Evolutionary conservation across 2,888 invertebrate species (phyloP).

Genomic region (Chouioia cunea): DNA sequence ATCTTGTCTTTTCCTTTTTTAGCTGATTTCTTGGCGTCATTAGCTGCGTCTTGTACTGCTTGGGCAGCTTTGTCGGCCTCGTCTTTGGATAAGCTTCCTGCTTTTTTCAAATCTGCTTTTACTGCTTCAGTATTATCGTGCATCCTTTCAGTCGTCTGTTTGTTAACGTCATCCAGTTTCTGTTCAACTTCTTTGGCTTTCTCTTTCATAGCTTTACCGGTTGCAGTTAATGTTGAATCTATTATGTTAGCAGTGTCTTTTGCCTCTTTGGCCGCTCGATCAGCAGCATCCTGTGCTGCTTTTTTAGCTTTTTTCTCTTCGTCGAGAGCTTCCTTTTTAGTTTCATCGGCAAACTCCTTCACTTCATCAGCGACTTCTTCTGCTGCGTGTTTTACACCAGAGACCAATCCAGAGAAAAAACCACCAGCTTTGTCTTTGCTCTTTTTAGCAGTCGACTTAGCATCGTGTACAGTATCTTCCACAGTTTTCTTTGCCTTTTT

Average conservation of each 20-base stretch:
- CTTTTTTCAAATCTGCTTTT: too few species aligned
- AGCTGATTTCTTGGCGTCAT: slow-evolving; percentile 48
- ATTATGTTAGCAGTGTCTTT: slow-evolving; percentile 50
- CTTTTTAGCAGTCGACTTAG: slow-evolving; percentile 15
- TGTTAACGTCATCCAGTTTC: too few species aligned
- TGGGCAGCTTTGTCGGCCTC: too few species aligned
- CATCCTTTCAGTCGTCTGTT: too few species aligned
- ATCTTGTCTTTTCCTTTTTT: slow-evolving; percentile 45
- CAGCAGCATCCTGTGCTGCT: background rate
- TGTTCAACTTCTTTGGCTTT: too few species aligned
- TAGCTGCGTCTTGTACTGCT: too few species aligned
- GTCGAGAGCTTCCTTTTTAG: slow-evolving; percentile 13
- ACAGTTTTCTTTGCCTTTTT: background rate
- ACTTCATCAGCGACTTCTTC: slow-evolving; percentile 47
- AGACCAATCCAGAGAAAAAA: slow-evolving; percentile 33
- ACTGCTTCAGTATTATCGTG: too few species aligned
- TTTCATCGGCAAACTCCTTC: slow-evolving; percentile 60
- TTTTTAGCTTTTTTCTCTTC: slow-evolving; percentile 65
- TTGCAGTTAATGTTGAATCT: slow-evolving; percentile 24
- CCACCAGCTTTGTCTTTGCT: slow-evolving; percentile 34
- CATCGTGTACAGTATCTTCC: slow-evolving; percentile 3
- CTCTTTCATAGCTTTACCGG: slow-evolving; percentile 42
- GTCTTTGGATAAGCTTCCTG: too few species aligned
- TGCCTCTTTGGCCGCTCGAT: background rate
- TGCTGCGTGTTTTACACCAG: slow-evolving; percentile 39